Evolutionary conservation across 2,888 invertebrate species (phyloP), one percentile per base, ranked within the genome.

Genomic region (Acanthosepion lycidas): DNA sequence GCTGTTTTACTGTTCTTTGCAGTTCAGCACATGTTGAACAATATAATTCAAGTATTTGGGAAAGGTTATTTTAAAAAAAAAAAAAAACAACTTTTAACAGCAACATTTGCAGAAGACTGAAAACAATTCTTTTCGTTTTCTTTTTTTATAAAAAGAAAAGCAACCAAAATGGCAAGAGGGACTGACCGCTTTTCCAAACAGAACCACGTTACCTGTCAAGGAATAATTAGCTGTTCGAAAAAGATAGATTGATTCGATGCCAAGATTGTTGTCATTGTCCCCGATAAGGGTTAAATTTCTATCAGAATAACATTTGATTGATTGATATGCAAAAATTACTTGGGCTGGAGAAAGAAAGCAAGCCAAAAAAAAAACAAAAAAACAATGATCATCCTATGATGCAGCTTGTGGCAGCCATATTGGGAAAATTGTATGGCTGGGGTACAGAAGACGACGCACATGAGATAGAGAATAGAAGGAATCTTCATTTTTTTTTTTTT

Each of bases 301-400:
- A 78, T 78, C 78, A 78, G 78, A 18, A 33, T 3, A 78, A 78
- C 78, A 78, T 78, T 78, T 78, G 78, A 78, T 78, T 78, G 78
- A 78, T 78, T 78, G 78, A 78, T 78, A 78, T 78, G 78, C 78
- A 78, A 78, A 78, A 78, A 78, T 78, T 78, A 78, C n/a, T n/a
- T 33, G 78, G 78, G 78, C n/a, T 78, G 78, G 78, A 78, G 78
- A 78, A 78, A 78, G 78, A 78, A 78, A 78, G 33, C n/a, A n/a
- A 78, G 33, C n/a, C 20, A n/a, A n/a, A 78, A 78, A 12, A n/a
- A 59, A 26, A 0, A 20, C 15, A 18, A 18, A 55, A 15, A 55
- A 20, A 55, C 1, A 78, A 78, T 28, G 26, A 78, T 33, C 78
- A 33, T 78, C 78, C 78, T 78, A 78, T 78, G 78, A n/a, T 78